These are phyloP conservation scores for Dryadula phaetusa DNA, from an alignment of 2,888 invertebrate genomes.

Conservation along the genomic window DNA sequence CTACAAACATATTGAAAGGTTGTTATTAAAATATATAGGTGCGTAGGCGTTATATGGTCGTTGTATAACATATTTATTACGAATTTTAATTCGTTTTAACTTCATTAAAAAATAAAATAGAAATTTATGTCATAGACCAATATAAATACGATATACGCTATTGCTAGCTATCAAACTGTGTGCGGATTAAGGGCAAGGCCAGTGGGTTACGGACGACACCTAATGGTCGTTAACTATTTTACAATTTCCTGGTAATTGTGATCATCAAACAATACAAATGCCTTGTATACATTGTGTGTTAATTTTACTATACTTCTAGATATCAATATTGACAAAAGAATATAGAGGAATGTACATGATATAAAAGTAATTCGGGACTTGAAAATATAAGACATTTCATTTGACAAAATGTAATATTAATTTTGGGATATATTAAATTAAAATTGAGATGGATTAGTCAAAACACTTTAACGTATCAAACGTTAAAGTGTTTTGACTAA, in stretches of 20 bases:
- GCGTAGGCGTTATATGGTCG: background rate
- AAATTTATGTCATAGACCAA: background rate
- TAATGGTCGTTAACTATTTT: slow-evolving; percentile 52
- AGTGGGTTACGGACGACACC: slow-evolving; percentile 62
- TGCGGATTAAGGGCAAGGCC: slow-evolving; percentile 67
- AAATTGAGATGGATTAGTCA: too few relatives aligned
- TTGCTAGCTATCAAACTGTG: slow-evolving; percentile 51
- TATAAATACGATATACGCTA: slow-evolving; percentile 7
- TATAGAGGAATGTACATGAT: too few relatives aligned
- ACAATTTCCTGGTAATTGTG: slow-evolving; percentile 62
- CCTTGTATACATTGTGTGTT: slow-evolving; percentile 51
- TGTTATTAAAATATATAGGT: background rate
- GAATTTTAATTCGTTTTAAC: too few relatives aligned
- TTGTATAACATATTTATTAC: too few relatives aligned
- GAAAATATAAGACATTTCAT: background rate
- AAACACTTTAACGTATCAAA: too few relatives aligned
- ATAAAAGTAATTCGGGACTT: background rate
- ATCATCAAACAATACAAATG: slow-evolving; percentile 47
- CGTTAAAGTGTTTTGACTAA: background rate
- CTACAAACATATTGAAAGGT: background rate
- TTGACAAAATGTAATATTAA: too few relatives aligned
- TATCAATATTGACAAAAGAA: too few relatives aligned
- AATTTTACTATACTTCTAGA: slow-evolving; percentile 38
- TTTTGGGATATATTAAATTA: too few relatives aligned
- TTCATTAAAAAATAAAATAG: background rate